phyloP scores from a whole-genome alignment of 2,888 invertebrate genomes.

The Euphydryas editha region DNA sequence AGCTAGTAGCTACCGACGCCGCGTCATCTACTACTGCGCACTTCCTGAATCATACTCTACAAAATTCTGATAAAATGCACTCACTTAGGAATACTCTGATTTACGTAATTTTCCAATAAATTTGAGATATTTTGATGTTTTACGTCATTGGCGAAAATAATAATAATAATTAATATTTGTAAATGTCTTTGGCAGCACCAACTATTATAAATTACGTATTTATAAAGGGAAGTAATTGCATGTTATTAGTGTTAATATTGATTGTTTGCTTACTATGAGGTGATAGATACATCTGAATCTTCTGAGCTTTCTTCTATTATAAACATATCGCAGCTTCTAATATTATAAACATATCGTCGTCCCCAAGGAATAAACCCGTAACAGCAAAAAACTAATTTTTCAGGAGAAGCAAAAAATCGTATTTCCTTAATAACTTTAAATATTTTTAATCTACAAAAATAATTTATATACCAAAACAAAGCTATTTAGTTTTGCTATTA shows the following conservation, averaged over 20 bases:
- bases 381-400: too few relatives aligned
- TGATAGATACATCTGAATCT: background rate
- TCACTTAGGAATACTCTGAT: slow-evolving; percentile 5
- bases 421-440: too few relatives aligned
- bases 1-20: slow-evolving; percentile 47
- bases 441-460: too few relatives aligned
- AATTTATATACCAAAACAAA: too few relatives aligned
- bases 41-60: slow-evolving; percentile 60
- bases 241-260: background rate
- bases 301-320: background rate
- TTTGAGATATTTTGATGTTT: slow-evolving; percentile 63
- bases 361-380: too few relatives aligned
- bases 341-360: too few relatives aligned
- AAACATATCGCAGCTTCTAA: background rate
- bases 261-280: background rate
- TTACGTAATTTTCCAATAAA: slow-evolving; percentile 47
- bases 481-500: too few relatives aligned
- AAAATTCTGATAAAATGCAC: slow-evolving; percentile 9
- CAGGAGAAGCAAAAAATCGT: too few relatives aligned
- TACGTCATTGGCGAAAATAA: slow-evolving; percentile 69
- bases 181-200: too few relatives aligned
- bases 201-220: background rate
- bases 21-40: slow-evolving; percentile 67
- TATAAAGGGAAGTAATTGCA: background rate
- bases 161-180: background rate